phyloP scores from a whole-genome alignment of 2,888 invertebrate species.

The Xestobium rufovillosum region DNA sequence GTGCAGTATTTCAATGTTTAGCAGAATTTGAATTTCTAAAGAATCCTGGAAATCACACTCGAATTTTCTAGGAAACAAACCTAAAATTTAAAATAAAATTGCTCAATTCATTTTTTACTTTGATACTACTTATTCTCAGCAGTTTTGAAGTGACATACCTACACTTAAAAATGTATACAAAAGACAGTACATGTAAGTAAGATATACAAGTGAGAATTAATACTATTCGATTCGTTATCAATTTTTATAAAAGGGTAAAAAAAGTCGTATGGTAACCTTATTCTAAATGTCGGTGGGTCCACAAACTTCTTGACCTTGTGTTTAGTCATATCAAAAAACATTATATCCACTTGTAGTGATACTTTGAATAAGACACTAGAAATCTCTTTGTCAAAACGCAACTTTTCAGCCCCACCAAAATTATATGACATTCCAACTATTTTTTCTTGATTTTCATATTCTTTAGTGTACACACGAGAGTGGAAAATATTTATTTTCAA shows the following conservation, averaged over 20 bases:
- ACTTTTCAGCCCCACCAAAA: slow-evolving; percentile 21
- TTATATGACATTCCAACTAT: slow-evolving; percentile 33
- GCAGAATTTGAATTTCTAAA: too few relatives aligned
- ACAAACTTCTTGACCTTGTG: slow-evolving; percentile 44
- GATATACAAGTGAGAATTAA: too few relatives aligned
- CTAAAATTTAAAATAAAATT: too few relatives aligned
- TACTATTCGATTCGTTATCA: too few relatives aligned
- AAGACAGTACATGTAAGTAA: too few relatives aligned
- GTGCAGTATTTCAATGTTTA: too few relatives aligned
- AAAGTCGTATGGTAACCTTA: slow-evolving; percentile 54
- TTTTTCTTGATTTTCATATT: slow-evolving; percentile 36
- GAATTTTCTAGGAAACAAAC: too few relatives aligned
- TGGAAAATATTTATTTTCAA: slow-evolving; percentile 44
- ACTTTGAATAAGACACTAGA: slow-evolving; percentile 21
- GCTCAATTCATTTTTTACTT: too few relatives aligned
- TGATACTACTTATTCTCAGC: too few relatives aligned
- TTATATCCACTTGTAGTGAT: slow-evolving; percentile 29
- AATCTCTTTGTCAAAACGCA: slow-evolving; percentile 11
- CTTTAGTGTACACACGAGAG: slow-evolving; percentile 38
- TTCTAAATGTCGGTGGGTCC: slow-evolving; percentile 49
- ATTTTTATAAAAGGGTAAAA: slow-evolving; percentile 52
- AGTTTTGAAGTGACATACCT: too few relatives aligned
- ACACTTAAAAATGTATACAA: too few relatives aligned
- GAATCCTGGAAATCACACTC: too few relatives aligned
- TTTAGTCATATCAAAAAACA: slow-evolving; percentile 45